Percentiles rank a stretch among this genome's conserved stretches.
phyloP scores from a whole-genome alignment of 1,140 invertebrate species.

The Lordiphosa mommai region DNA sequence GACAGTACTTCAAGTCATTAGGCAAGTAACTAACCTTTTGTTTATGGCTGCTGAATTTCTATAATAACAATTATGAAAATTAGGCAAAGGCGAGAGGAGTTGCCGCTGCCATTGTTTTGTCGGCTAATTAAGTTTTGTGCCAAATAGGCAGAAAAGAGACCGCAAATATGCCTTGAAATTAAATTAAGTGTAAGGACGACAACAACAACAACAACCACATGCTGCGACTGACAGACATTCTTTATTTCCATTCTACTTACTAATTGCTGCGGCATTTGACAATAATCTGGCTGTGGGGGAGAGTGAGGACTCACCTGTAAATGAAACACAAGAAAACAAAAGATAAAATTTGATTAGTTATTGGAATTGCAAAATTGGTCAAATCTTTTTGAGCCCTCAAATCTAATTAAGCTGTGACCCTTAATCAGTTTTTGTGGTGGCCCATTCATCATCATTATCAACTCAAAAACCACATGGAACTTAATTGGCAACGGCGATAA shows the following conservation, averaged over 20 bases:
- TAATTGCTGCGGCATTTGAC: slow-evolving; percentile 64
- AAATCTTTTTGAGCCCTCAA: slow-evolving; percentile 74
- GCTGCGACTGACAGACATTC: slow-evolving; percentile 2
- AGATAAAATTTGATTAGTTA: slow-evolving; percentile 58
- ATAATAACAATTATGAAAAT: slow-evolving; percentile 79
- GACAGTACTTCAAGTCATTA: slow-evolving; percentile 69
- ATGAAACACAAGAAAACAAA: slow-evolving; percentile 28
- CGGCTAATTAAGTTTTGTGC: slow-evolving; percentile 75
- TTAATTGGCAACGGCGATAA: slow-evolving; percentile 73
- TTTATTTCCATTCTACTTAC: slow-evolving; percentile 58
- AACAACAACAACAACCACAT: slow-evolving; percentile 17
- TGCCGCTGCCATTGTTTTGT: slow-evolving; percentile 57
- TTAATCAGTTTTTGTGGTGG: slow-evolving; percentile 68
- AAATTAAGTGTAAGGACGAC: slow-evolving; percentile 48
- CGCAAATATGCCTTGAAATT: slow-evolving; percentile 62
- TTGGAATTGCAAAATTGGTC: slow-evolving; percentile 28
- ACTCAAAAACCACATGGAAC: slow-evolving; percentile 52
- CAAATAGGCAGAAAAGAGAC: slow-evolving; percentile 68
- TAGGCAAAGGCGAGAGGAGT: slow-evolving; percentile 32
- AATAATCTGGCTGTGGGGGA: slow-evolving; percentile 49
- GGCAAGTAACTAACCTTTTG: slow-evolving; percentile 76
- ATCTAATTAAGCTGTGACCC: slow-evolving; percentile 60
- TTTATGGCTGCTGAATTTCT: slow-evolving; percentile 75
- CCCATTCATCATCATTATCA: slow-evolving; percentile 10
- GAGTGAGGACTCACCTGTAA: slow-evolving; percentile 69